Percentiles rank a stretch among this genome's conserved stretches.
Conservation (phyloP, 2,113 vertebrate genomes). For the Bos taurus region ARS-UCD2.0 NC_037334.1:18308001-18308500, state of each 20-base stretch:
- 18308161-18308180: not conserved
- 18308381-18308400: not conserved
- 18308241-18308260: too few relatives aligned
- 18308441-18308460: not conserved
- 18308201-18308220: not conserved
- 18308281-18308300: not conserved
- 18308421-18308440: not conserved
- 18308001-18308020: not conserved
- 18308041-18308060: not conserved
- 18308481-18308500: not conserved
- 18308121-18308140: not conserved
- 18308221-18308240: not conserved
- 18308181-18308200: not conserved
- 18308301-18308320: not conserved
- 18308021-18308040: not conserved
- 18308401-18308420: not conserved
- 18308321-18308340: not conserved
- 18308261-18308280: not conserved
- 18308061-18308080: not conserved
- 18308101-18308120: not conserved
- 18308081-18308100: not conserved
- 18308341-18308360: not conserved
- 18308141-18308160: not conserved
- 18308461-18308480: not conserved
- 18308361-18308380: not conserved